phyloP scores from a whole-genome alignment of 2,888 invertebrate species.

The Lepidocyrtinus sp. region DNA sequence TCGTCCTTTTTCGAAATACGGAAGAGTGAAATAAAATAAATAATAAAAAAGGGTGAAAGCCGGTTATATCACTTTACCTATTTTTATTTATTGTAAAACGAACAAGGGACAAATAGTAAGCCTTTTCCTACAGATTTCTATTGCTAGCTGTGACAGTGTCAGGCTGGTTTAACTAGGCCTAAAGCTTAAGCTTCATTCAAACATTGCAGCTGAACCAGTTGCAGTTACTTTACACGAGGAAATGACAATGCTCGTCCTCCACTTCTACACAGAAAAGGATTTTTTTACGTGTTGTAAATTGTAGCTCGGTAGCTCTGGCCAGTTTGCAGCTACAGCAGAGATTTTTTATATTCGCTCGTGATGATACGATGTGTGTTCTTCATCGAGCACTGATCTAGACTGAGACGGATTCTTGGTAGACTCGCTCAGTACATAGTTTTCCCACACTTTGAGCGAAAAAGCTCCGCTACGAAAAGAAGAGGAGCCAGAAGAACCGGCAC shows the following conservation, averaged over 20 bases:
- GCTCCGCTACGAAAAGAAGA: background rate
- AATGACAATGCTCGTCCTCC: too few relatives aligned
- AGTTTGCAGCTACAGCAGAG: too few relatives aligned
- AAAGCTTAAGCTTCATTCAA: background rate
- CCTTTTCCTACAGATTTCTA: too few relatives aligned
- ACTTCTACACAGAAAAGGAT: too few relatives aligned
- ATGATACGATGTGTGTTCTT: background rate
- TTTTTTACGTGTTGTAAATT: too few relatives aligned
- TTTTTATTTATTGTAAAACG: background rate
- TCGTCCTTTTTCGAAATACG: background rate
- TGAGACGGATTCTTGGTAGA: slow-evolving; percentile 30
- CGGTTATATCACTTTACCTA: background rate
- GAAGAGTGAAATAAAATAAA: background rate
- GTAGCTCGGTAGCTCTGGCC: too few relatives aligned
- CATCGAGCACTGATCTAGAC: slow-evolving; percentile 50
- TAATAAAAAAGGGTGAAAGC: too few relatives aligned
- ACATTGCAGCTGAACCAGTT: background rate
- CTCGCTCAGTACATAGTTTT: slow-evolving; percentile 29
- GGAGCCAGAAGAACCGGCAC: slow-evolving; percentile 9
- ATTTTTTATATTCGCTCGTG: too few relatives aligned
- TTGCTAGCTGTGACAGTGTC: background rate
- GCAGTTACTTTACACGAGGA: too few relatives aligned
- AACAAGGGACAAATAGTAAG: too few relatives aligned
- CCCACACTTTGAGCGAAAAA: slow-evolving; percentile 28
- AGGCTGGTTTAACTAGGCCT: background rate